These are phyloP conservation scores for Scaptodrosophila latifasciaeformis DNA, from an alignment of 2,888 invertebrate genomes.

Conservation along the genomic window DNA sequence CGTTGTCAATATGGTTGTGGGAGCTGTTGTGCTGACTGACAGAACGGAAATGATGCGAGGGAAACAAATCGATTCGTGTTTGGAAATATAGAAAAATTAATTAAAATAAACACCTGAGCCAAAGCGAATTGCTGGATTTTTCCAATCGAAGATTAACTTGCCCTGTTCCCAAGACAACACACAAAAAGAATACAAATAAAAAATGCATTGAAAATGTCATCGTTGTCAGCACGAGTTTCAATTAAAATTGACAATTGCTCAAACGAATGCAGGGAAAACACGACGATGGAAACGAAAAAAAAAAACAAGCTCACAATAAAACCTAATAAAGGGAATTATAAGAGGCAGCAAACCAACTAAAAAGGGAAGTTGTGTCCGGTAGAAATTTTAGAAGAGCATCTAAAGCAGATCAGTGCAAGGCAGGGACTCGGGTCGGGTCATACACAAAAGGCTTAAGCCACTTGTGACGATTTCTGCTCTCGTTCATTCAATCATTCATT, in stretches of 20 bases:
- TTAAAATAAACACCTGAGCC: constrained; percentile 34
- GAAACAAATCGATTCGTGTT: constrained; percentile 1
- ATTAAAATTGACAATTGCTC: constrained; percentile 35
- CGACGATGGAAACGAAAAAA: too few species aligned
- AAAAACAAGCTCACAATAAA: too few species aligned
- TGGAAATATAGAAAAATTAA: constrained; percentile 10
- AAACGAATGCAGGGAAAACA: not conserved
- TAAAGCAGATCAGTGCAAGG: too few species aligned
- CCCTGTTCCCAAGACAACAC: too few species aligned
- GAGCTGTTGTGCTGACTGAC: not conserved
- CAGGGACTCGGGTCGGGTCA: not conserved
- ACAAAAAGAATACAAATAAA: not conserved
- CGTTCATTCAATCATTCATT: not conserved
- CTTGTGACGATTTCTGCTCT: not conserved
- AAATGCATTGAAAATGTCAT: not conserved
- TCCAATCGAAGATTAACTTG: too few species aligned
- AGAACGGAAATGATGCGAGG: constrained; percentile 61
- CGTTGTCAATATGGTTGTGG: too few species aligned
- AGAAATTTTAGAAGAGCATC: too few species aligned
- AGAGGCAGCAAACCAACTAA: too few species aligned
- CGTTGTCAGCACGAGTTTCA: constrained; percentile 17
- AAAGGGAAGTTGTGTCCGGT: too few species aligned
- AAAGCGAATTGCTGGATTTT: constrained; percentile 1
- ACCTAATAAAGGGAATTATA: too few species aligned
- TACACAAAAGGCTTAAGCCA: constrained; percentile 5